Base-by-base conservation (phyloP, 2,797 vertebrate genomes). In the Chloroceryle inda region DNA sequence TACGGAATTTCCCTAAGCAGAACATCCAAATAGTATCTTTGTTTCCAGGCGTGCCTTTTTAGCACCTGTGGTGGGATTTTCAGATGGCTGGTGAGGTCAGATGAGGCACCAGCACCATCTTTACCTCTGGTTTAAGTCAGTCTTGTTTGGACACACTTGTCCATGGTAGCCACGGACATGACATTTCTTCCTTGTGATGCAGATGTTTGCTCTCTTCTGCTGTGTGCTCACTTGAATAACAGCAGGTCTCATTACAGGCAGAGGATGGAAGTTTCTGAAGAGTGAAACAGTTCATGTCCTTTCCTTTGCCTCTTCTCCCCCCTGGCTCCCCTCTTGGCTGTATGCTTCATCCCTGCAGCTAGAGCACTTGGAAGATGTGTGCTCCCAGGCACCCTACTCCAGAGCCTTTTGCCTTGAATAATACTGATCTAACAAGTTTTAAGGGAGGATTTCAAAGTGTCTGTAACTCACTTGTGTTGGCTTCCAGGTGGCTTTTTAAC, bases 401-500 rank as follows among this genome's bases (percentile, higher is more conserved):
- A 91, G 67, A 74, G 20, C 11, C 23, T 67, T 73, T 42, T 5
- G 3, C 73, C 69, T 68, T 75, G 53, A 44, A 17, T 35, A 56
- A 56, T 13, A n/a, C 18, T 18, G 31, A 75, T 40, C 62, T 69
- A 47, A 63, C 33, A 66, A 23, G n/a, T 19, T 95, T 85, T 69
- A 42, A 85, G 24, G 8, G 20, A 89, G 23, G 16, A 68, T 64
- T 89, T 82, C 58, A 56, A 27, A 1, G 2, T 29, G 71, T 73
- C 29, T 40, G 12, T 61, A 85, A 89, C 81, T 26, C 40, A 63
- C 5, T 23, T 71, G 24, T 50, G 29, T 64, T 87, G 63, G 31
- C 38, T 89, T 73, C 67, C 71, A 82, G 11, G 55, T 73, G 21
- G 13, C 26, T 77, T 83, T 88, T 83, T 77, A 63, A 85, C 10